Conservation (phyloP, 2,888 invertebrate species). For the Linyphia triangularis region DNA sequence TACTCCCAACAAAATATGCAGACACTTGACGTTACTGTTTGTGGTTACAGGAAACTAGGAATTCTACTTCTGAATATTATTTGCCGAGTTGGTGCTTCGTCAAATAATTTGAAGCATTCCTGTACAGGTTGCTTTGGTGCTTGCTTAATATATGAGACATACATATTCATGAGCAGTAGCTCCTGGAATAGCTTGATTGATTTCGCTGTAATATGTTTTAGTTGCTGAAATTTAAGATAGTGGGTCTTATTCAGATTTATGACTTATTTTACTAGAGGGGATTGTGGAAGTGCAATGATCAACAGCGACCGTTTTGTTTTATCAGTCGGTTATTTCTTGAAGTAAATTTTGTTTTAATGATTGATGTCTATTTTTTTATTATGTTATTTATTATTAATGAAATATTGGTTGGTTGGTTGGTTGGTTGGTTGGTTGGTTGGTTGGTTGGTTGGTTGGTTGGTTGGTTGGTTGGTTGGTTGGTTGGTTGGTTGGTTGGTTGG, state of each 20-base stretch:
- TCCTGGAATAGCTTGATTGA: constrained; percentile 21
- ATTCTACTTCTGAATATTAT: constrained; percentile 18
- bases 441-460: too few species aligned
- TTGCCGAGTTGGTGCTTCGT: constrained; percentile 15
- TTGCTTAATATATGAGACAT: constrained; percentile 36
- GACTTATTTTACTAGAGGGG: too few species aligned
- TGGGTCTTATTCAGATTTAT: neutral
- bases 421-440: too few species aligned
- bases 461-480: too few species aligned
- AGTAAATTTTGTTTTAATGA: too few species aligned
- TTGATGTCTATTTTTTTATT: too few species aligned
- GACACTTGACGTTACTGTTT: neutral
- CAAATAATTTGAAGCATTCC: constrained; percentile 8
- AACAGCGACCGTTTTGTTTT: too few species aligned
- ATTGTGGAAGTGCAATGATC: too few species aligned
- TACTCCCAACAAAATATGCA: neutral
- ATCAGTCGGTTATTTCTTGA: too few species aligned
- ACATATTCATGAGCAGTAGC: constrained; percentile 49
- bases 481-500: too few species aligned
- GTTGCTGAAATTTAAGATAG: neutral
- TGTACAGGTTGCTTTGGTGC: neutral
- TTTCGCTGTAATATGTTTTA: neutral
- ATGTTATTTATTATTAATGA: too few species aligned
- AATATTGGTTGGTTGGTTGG: too few species aligned
- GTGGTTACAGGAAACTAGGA: neutral